phyloP scores from a whole-genome alignment of 2,113 vertebrate species.

The Triplophysa tibetana region DNA sequence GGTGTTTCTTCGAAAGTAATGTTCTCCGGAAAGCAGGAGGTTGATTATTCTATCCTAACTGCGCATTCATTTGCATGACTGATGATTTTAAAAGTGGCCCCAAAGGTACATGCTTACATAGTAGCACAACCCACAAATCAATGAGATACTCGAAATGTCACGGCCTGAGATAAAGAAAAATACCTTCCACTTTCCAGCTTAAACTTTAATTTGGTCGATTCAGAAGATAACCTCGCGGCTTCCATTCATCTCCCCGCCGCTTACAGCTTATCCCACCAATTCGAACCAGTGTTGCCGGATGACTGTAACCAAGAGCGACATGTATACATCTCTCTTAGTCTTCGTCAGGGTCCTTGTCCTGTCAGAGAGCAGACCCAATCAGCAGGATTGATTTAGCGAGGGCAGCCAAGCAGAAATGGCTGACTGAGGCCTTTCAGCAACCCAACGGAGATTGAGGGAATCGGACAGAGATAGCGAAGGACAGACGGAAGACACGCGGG shows the following conservation, averaged over 20 bases:
- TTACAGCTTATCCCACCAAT: slow-evolving; percentile 52
- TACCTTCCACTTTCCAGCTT: neutral
- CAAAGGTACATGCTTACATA: slow-evolving; percentile 13
- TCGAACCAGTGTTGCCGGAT: slow-evolving; percentile 61
- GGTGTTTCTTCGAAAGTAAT: slow-evolving; percentile 60
- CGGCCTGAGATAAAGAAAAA: slow-evolving; percentile 1
- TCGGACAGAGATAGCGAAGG: neutral
- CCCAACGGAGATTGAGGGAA: slow-evolving; percentile 50
- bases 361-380: slow-evolving; percentile 71
- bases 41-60: slow-evolving; percentile 40
- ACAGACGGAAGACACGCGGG: neutral
- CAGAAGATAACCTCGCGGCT: neutral
- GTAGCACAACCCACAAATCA: neutral
- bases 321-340: slow-evolving; percentile 70
- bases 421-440: slow-evolving; percentile 65
- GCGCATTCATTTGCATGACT: slow-evolving; percentile 53
- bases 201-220: slow-evolving; percentile 34
- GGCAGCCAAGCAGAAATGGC: slow-evolving; percentile 67
- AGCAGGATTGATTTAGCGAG: slow-evolving; percentile 69
- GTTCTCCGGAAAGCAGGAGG: slow-evolving; percentile 54
- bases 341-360: slow-evolving; percentile 66
- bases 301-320: slow-evolving; percentile 69
- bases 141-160: slow-evolving; percentile 20
- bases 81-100: slow-evolving; percentile 55
- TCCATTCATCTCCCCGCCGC: slow-evolving; percentile 14